Evolutionary conservation across 2,113 vertebrate species (phyloP).

Genomic region (Speoplatyrhinus poulsoni): DNA sequence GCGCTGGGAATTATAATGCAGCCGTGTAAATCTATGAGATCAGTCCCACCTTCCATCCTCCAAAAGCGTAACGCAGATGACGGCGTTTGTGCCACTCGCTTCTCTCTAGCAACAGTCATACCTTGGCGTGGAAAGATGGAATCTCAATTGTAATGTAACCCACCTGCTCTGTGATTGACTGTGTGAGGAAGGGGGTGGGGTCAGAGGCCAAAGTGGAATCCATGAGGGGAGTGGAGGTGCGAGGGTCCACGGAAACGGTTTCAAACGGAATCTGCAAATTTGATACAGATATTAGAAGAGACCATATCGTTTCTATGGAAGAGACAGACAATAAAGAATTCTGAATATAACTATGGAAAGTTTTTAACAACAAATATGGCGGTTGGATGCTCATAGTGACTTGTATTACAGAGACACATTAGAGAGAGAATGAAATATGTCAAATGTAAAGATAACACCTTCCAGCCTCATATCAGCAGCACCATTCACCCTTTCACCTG

Average conservation of each 20-base stretch:
- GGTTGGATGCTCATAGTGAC: no score
- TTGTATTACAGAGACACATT: no score
- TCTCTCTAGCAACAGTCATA: no score
- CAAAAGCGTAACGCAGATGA: no score
- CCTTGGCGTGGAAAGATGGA: background rate
- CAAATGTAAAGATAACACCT: background rate
- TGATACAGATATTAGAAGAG: background rate
- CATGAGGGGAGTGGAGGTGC: conserved; percentile 9
- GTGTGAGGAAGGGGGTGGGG: conserved; percentile 36
- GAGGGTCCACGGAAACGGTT: background rate
- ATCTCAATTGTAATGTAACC: conserved; percentile 13
- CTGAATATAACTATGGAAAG: no score
- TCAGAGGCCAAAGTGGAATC: conserved; percentile 43
- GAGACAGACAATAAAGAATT: no score
- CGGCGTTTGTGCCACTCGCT: no score
- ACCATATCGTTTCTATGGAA: no score
- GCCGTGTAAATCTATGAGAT: no score
- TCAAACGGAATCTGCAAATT: conserved; percentile 43
- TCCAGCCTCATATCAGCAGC: background rate
- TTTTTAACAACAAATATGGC: background rate
- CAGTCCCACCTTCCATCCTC: no score
- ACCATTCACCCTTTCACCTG: conserved; percentile 55
- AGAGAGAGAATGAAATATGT: no score
- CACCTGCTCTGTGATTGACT: conserved; percentile 65
- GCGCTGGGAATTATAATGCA: no score